A percentile compares a stretch with the other conserved stretches of the same genome.
Evolutionary conservation across 1,140 invertebrate species (phyloP).

Genomic region (Lasaia peninsularis): DNA sequence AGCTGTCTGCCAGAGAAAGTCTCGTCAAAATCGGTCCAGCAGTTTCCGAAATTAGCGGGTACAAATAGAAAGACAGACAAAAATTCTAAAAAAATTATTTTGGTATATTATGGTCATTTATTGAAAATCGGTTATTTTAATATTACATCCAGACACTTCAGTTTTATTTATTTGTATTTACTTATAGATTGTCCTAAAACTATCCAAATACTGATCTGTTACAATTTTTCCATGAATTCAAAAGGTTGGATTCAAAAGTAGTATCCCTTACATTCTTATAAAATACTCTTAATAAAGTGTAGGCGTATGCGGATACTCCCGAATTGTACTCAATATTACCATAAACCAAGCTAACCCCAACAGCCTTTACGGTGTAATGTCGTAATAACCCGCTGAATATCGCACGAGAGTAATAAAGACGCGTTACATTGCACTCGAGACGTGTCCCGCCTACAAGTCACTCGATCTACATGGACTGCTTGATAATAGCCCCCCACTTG

Average conservation of each 20-base stretch:
- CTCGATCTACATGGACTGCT: conserved; percentile 6
- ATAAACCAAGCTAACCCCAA: conserved; percentile 11
- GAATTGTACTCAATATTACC: conserved; percentile 8
- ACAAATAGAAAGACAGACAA: no score
- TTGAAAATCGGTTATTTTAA: no score
- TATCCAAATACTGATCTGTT: neutral
- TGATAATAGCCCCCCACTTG: conserved; percentile 6
- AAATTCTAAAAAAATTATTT: no score
- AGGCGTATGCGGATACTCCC: neutral
- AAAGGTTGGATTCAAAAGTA: no score
- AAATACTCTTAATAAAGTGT: neutral
- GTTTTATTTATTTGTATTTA: no score
- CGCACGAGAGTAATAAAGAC: conserved; percentile 12
- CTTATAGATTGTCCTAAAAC: neutral
- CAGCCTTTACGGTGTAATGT: conserved; percentile 12
- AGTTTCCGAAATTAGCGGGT: no score
- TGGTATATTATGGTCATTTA: no score
- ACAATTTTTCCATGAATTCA: no score
- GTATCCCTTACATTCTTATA: neutral
- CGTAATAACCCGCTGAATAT: conserved; percentile 12
- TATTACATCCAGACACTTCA: no score
- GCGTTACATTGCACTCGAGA: conserved; percentile 17
- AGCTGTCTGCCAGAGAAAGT: no score
- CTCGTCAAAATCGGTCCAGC: no score
- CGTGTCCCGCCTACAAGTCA: conserved; percentile 11